Base-by-base conservation (phyloP, 2,888 invertebrate genomes). In the Mycalesis mineus region DNA sequence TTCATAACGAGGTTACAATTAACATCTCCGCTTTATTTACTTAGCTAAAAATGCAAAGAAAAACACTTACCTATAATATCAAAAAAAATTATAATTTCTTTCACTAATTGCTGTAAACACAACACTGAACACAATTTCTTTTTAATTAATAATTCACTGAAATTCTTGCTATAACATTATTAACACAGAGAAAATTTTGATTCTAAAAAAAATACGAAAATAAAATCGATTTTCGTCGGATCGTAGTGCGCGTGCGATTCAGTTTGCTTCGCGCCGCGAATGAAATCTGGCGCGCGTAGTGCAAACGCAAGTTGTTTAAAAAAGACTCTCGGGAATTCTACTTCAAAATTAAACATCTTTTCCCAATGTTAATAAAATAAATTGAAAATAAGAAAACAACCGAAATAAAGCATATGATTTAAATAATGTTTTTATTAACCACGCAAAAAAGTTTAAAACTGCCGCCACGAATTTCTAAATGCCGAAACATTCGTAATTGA, bases 231-330 rank as follows among this genome's bases (percentile, higher is more conserved):
- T 75, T 77, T 75, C 62, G 51, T 76, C 68, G 68, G 63, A 66
- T 75, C 72, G 78, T 68, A 70, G 66, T 76, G 77, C 77, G 75
- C 71, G 68, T 68, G 65, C 65, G 67, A 67, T 69, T 69, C 60
- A 69, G 73, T 73, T 75, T 71, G 79, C 82, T 77, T 80, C 82
- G 80, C 84, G 82, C 86, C 81, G 84, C 75, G 78, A 79, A 77
- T 82, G 82, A 75, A 2, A 4, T 22, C 22, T 22, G 2, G 5
- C 72, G 61, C 62, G 62, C 65, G 78, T 77, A 76, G 77, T 77
- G 77, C 22, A 22, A n/a, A 5, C 78, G 74, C 70, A 73, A 22
- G 77, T 70, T 64, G 70, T 73, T 70, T 66, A 57, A 66, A 9
- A 33, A 33, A 1, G 11, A 74, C 82, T 80, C 82, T 9, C 78